Conservation (phyloP, 2,797 vertebrate species). For the Hydrocynus forskahlii region DNA sequence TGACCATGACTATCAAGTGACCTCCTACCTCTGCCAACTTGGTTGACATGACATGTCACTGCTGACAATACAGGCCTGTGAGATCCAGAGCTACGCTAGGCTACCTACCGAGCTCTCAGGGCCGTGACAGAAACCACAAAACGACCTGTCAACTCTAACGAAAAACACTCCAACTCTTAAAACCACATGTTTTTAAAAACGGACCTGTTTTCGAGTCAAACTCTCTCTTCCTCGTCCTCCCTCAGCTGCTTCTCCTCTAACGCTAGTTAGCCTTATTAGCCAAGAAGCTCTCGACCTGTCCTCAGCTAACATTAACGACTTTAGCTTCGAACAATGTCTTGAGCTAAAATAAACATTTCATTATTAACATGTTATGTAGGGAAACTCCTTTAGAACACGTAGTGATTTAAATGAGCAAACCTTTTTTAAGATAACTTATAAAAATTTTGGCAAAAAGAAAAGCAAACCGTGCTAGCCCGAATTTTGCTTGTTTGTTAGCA, state of each 20-base stretch:
- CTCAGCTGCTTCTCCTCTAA: not conserved
- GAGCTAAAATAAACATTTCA: not conserved
- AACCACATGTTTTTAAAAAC: not conserved
- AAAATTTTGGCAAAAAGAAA: not conserved
- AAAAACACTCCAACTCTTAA: not conserved
- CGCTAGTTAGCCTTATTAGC: not conserved
- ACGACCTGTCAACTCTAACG: not conserved
- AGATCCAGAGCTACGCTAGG: not conserved
- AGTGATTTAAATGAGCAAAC: too few relatives aligned
- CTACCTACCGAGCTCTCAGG: not conserved
- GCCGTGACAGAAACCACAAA: not conserved
- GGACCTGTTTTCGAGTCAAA: not conserved
- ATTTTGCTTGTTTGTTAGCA: not conserved
- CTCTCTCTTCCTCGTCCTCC: not conserved
- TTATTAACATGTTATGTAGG: not conserved
- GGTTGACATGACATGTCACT: conserved; percentile 46
- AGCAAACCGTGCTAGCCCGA: not conserved
- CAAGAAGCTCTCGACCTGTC: not conserved
- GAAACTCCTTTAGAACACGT: not conserved
- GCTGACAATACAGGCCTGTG: conserved; percentile 35
- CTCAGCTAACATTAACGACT: not conserved
- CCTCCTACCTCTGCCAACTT: conserved; percentile 12
- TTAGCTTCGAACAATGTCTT: not conserved
- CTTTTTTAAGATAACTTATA: not conserved
- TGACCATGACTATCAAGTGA: conserved; percentile 12